A percentile compares a stretch with the other conserved stretches of the same genome.
Conservation (phyloP, 2,113 vertebrate genomes). For the Hippopotamus amphibius region DNA sequence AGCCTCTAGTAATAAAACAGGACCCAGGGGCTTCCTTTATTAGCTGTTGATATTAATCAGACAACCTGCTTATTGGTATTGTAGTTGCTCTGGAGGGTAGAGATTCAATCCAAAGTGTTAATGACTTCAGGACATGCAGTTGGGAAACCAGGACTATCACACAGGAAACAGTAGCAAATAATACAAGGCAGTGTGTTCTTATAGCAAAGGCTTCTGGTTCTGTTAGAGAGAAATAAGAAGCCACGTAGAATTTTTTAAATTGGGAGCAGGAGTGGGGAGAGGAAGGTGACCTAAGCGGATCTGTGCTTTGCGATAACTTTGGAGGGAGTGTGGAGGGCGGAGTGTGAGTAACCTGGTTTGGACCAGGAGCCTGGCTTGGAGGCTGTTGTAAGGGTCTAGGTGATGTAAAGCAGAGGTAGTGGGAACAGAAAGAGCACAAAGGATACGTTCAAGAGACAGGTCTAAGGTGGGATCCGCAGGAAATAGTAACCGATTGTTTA, state of each 20-base stretch:
- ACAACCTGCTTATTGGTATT: not conserved
- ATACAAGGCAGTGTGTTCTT: not conserved
- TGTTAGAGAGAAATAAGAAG: not conserved
- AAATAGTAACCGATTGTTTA: not conserved
- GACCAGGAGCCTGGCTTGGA: not conserved
- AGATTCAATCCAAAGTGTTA: not conserved
- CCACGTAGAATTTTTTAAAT: not conserved
- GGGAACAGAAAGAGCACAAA: not conserved
- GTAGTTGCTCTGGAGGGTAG: not conserved
- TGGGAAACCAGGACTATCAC: not conserved
- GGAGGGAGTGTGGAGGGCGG: not conserved
- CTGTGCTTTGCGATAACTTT: not conserved
- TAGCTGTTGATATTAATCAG: slow-evolving; percentile 41
- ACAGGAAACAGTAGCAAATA: not conserved
- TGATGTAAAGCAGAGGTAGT: not conserved
- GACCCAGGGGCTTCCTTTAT: slow-evolving; percentile 18
- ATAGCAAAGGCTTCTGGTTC: not conserved
- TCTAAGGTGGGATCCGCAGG: not conserved
- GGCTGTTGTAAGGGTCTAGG: not conserved
- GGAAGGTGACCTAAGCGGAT: not conserved
- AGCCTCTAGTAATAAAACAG: slow-evolving; percentile 40
- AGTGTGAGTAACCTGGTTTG: not conserved
- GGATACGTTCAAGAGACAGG: not conserved
- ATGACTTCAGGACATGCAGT: not conserved
- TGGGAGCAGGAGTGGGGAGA: not conserved